Evolutionary conservation across 1,140 invertebrate species (phyloP).

Genomic region (Tetragonula clypearis): DNA sequence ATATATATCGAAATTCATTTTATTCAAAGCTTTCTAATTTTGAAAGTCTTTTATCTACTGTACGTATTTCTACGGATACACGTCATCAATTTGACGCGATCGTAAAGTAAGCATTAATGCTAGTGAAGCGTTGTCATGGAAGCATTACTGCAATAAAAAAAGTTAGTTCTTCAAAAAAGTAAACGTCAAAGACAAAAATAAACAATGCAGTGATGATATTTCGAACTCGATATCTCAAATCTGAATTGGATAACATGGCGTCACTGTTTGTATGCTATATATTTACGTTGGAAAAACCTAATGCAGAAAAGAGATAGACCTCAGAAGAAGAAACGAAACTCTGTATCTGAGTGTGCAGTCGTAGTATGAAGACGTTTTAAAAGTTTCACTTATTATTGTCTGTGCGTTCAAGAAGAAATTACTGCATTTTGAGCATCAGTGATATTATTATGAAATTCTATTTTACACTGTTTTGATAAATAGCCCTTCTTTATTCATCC

Average conservation of each 20-base stretch:
- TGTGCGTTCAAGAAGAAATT: neutral
- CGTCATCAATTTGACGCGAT: neutral
- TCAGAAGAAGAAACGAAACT: neutral
- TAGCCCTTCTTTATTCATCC: neutral
- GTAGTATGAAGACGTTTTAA: neutral
- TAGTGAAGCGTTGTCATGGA: neutral
- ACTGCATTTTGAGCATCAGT: neutral
- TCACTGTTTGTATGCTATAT: neutral
- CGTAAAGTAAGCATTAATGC: neutral
- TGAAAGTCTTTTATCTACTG: neutral
- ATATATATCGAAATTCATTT: neutral
- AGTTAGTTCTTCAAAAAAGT: neutral
- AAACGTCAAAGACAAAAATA: neutral
- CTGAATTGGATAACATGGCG: accelerated
- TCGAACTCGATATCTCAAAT: neutral
- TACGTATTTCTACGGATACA: neutral
- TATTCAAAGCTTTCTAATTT: neutral
- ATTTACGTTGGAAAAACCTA: neutral
- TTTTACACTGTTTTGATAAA: neutral
- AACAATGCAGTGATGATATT: neutral
- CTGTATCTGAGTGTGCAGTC: neutral
- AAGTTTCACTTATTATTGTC: neutral
- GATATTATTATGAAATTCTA: neutral
- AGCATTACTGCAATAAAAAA: neutral
- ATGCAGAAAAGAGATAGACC: neutral